Evolutionary conservation across 2,888 invertebrate species (phyloP).

Genomic region (Meliscaeva auricollis): DNA sequence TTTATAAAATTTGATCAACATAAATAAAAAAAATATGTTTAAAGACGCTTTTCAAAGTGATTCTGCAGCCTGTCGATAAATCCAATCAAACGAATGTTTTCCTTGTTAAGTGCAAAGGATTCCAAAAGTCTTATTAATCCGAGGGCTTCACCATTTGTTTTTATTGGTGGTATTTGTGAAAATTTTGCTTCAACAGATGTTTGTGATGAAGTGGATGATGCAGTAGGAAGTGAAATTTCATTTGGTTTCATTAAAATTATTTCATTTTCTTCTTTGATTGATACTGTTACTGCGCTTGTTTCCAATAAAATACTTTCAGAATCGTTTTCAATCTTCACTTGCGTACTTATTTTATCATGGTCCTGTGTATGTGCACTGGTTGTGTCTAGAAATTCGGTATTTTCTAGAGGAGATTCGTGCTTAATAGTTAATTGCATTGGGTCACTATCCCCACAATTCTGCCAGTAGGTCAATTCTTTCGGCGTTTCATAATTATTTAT

Average conservation of each 20-base stretch:
- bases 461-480: too few relatives aligned
- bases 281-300: too few relatives aligned
- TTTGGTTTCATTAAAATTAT: not conserved
- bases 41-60: not conserved
- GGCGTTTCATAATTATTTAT: too few relatives aligned
- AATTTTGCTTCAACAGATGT: not conserved
- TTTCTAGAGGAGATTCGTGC: not conserved
- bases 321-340: not conserved
- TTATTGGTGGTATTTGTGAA: not conserved
- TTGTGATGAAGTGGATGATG: too few relatives aligned
- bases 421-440: not conserved
- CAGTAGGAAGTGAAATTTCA: not conserved
- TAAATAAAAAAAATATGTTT: not conserved
- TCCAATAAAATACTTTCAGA: not conserved
- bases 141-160: conserved; percentile 7
- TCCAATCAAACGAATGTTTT: conserved; percentile 29
- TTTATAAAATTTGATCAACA: too few relatives aligned
- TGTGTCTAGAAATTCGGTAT: too few relatives aligned
- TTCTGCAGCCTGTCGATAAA: conserved; percentile 26
- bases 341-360: not conserved
- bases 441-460: too few relatives aligned
- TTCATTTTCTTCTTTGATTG: not conserved
- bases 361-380: too few relatives aligned
- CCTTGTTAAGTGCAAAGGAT: conserved; percentile 16
- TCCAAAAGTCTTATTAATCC: not conserved